phyloP scores from a whole-genome alignment of 2,113 vertebrate genomes.

The Hippoglossus stenolepis region DNA sequence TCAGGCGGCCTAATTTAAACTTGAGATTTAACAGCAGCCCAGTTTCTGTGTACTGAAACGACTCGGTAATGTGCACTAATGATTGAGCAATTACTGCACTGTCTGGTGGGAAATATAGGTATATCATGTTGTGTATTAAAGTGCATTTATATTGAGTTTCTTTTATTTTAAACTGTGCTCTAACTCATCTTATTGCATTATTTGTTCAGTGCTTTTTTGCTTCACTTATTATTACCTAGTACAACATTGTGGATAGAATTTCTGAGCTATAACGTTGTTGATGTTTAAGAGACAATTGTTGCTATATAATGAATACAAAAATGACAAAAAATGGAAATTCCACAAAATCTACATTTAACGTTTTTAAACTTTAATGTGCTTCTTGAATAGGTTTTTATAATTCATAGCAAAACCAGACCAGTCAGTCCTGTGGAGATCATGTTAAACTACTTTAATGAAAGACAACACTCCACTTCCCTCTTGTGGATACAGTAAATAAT shows the following conservation, averaged over 20 bases:
- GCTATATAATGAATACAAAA: no score
- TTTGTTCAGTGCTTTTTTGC: no score
- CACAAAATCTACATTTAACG: no score
- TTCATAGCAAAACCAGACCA: background rate
- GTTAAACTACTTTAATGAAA: background rate
- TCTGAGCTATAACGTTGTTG: no score
- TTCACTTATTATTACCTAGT: no score
- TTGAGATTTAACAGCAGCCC: slow-evolving; percentile 25
- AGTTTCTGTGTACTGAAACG: slow-evolving; percentile 19
- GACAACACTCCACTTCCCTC: background rate
- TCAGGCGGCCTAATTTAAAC: slow-evolving; percentile 10
- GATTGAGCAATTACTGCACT: slow-evolving; percentile 34
- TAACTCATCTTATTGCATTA: background rate
- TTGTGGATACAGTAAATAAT: background rate
- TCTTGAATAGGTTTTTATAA: background rate
- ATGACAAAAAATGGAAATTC: no score
- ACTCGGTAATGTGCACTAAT: slow-evolving; percentile 23
- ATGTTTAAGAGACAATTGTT: no score
- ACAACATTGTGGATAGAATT: no score
- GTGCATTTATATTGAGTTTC: background rate
- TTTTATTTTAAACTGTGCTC: background rate
- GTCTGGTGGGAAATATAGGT: slow-evolving; percentile 23
- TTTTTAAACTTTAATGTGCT: background rate
- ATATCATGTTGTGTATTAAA: background rate
- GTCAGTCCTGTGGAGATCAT: background rate